Evolutionary conservation across 2,113 vertebrate genomes (phyloP).

Genomic region (Galeopterus variegatus): DNA sequence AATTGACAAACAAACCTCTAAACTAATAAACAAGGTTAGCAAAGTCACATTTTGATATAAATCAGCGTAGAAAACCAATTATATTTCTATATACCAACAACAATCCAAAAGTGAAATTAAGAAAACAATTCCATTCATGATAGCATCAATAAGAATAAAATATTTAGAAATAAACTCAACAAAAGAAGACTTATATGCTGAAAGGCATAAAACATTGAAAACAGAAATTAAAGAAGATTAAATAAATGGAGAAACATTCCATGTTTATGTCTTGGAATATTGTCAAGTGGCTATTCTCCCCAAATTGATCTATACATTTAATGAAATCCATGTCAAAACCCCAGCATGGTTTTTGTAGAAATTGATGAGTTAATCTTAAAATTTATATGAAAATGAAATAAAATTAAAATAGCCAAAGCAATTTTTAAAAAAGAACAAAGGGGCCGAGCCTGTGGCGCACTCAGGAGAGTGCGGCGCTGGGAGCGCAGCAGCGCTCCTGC

Average conservation of each 20-base stretch:
- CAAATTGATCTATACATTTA: neutral
- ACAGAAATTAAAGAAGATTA: neutral
- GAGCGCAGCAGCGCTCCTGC: too few relatives aligned
- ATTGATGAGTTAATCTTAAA: neutral
- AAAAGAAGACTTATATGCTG: neutral
- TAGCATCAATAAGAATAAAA: too few relatives aligned
- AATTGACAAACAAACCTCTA: neutral
- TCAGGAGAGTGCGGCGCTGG: too few relatives aligned
- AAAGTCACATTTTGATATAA: conserved; percentile 23
- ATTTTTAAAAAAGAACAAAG: neutral
- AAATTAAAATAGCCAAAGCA: conserved; percentile 27
- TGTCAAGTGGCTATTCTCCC: neutral
- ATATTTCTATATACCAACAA: neutral
- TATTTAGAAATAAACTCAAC: too few relatives aligned
- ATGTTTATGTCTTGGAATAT: neutral
- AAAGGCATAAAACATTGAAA: neutral
- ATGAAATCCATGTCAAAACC: neutral
- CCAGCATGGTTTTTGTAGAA: neutral
- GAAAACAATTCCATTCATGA: too few relatives aligned
- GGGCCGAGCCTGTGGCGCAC: too few relatives aligned
- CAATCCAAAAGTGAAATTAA: conserved; percentile 1
- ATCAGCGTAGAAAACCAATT: too few relatives aligned
- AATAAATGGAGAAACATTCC: neutral
- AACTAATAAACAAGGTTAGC: neutral
- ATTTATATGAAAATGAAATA: neutral